A percentile compares a stretch with the other conserved stretches of the same genome.
These are phyloP conservation scores for Lepidonotus clava DNA, from an alignment of 2,888 invertebrate species.

Conservation along the genomic window DNA sequence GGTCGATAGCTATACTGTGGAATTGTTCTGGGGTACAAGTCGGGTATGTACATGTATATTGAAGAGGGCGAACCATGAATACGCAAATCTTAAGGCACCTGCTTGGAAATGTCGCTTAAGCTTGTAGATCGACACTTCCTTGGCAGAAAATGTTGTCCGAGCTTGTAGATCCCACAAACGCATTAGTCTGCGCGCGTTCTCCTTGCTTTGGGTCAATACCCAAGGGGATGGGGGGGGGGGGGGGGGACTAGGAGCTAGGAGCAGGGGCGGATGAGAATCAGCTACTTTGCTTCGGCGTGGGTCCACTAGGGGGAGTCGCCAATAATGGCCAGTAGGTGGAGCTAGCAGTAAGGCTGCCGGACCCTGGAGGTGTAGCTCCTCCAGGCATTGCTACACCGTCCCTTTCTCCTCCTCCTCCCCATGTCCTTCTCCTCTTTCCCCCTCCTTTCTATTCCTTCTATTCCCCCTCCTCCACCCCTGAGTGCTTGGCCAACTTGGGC, in stretches of 20 bases:
- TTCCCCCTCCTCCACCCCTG: not conserved
- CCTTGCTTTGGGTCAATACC: slow-evolving; percentile 7
- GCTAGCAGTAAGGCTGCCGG: not conserved
- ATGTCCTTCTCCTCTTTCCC: not conserved
- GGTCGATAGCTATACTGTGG: no score
- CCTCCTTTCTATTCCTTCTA: not conserved
- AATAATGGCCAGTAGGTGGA: slow-evolving; percentile 2
- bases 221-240: not conserved
- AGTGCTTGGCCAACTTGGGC: no score
- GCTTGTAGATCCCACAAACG: slow-evolving; percentile 47
- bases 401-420: no score
- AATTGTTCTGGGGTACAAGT: no score
- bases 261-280: no score
- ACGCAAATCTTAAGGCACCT: slow-evolving; percentile 26
- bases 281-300: not conserved
- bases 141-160: not conserved
- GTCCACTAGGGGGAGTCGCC: not conserved
- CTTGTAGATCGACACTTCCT: slow-evolving; percentile 8
- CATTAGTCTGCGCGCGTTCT: not conserved
- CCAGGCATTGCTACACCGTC: no score
- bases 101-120: not conserved
- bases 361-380: no score
- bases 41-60: no score
- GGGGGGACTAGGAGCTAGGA: not conserved
- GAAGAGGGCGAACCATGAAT: not conserved